A percentile compares a stretch with the other conserved stretches of the same genome.
These are phyloP conservation scores for Agapetus fuscipes DNA, from an alignment of 2,888 invertebrate genomes.

Conservation along the genomic window DNA sequence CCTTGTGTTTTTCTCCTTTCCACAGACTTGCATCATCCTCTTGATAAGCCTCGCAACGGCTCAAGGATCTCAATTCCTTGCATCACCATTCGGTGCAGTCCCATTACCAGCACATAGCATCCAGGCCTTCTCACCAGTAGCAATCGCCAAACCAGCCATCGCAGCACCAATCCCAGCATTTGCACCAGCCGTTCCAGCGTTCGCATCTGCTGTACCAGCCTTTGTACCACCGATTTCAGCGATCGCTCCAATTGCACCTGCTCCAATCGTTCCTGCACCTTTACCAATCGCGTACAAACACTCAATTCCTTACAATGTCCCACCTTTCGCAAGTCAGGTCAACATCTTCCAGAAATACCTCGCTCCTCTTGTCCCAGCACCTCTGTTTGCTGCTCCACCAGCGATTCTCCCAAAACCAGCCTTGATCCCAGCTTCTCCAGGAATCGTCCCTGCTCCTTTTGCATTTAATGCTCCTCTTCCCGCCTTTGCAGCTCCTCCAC, in stretches of 20 bases:
- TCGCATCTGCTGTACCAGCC: conserved; percentile 23
- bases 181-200: conserved; percentile 22
- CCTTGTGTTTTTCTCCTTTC: no score
- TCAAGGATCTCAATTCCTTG: not conserved
- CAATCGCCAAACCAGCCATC: no score
- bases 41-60: not conserved
- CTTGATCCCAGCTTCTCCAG: not conserved
- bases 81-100: no score
- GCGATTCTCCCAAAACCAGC: not conserved
- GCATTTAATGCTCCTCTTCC: not conserved
- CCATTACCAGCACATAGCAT: not conserved
- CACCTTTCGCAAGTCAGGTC: conserved; percentile 37
- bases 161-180: conserved; percentile 23
- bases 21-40: not conserved
- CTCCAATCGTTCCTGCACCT: conserved; percentile 23
- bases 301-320: conserved; percentile 36
- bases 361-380: conserved; percentile 24
- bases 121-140: no score
- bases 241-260: conserved; percentile 10
- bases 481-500: not conserved
- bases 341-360: conserved; percentile 32
- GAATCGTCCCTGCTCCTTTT: conserved; percentile 2
- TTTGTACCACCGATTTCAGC: conserved; percentile 22
- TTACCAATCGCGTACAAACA: conserved; percentile 27
- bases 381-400: conserved; percentile 13